Conservation (phyloP, 2,888 invertebrate species). For the Xestia c-nigrum region DNA sequence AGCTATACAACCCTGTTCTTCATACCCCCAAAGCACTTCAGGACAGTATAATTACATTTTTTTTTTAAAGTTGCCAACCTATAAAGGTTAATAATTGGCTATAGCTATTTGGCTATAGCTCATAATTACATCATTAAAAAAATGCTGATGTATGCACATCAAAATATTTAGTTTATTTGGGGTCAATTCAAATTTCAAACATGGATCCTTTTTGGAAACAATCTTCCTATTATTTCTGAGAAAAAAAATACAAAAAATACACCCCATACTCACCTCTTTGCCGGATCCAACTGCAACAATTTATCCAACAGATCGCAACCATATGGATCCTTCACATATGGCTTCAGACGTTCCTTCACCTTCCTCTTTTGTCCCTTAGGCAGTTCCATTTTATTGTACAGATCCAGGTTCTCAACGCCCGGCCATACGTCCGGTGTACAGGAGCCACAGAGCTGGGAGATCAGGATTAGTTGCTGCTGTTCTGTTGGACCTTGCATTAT, state of each 20-base stretch:
- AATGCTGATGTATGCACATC: too few relatives aligned
- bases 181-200: too few relatives aligned
- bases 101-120: too few relatives aligned
- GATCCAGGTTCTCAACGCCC: slow-evolving; percentile 96
- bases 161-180: too few relatives aligned
- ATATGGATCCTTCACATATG: slow-evolving; percentile 97
- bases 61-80: too few relatives aligned
- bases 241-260: neutral
- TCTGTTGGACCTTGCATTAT: slow-evolving; percentile 99
- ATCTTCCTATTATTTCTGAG: too few relatives aligned
- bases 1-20: too few relatives aligned
- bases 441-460: slow-evolving; percentile 98
- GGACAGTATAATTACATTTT: too few relatives aligned
- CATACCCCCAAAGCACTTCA: too few relatives aligned
- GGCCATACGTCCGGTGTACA: slow-evolving; percentile 98
- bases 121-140: too few relatives aligned
- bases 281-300: slow-evolving; percentile 97
- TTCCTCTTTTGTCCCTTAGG: slow-evolving; percentile 96
- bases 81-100: too few relatives aligned
- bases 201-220: too few relatives aligned
- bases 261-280: slow-evolving; percentile 92
- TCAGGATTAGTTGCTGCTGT: slow-evolving; percentile 98
- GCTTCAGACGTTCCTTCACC: slow-evolving; percentile 95
- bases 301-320: slow-evolving; percentile 98
- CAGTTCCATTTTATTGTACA: slow-evolving; percentile 96